These are phyloP conservation scores for Mya arenaria DNA, from an alignment of 1,140 invertebrate genomes.

Conservation along the genomic window DNA sequence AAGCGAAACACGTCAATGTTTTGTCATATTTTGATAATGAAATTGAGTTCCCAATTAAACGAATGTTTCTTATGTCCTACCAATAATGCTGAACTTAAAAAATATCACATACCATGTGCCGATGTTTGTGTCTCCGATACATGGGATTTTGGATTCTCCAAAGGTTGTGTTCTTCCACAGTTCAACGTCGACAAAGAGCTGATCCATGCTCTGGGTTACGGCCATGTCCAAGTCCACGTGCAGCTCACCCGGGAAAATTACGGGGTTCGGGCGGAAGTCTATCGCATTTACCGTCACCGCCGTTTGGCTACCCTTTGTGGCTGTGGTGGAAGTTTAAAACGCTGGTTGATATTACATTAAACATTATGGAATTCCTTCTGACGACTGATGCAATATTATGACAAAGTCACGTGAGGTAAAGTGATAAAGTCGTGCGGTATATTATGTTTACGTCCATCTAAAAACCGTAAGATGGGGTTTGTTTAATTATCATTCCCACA, in stretches of 20 bases:
- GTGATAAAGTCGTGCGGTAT: not conserved
- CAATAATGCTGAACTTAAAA: no score
- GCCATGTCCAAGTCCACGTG: constrained; percentile 7
- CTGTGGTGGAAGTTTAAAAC: not conserved
- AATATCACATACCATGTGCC: constrained; percentile 30
- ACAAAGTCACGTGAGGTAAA: not conserved
- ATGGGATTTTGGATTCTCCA: constrained; percentile 1
- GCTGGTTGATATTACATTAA: not conserved
- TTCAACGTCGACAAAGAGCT: constrained; percentile 10
- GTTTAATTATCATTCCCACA: not conserved
- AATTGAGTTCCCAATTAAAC: no score
- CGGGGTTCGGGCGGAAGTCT: constrained; percentile 11
- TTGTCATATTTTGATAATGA: no score
- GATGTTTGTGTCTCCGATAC: constrained; percentile 40
- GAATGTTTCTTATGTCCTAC: no score
- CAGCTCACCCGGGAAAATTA: constrained; percentile 22
- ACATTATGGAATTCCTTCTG: no score
- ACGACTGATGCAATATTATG: not conserved
- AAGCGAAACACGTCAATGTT: no score
- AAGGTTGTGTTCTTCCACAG: not conserved
- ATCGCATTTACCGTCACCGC: constrained; percentile 21
- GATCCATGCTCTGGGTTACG: not conserved
- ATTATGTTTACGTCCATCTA: not conserved
- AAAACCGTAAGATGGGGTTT: not conserved
- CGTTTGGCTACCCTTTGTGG: not conserved